These are phyloP conservation scores for Acanthacorydalis orientalis DNA, from an alignment of 2,888 invertebrate genomes.

Conservation along the genomic window DNA sequence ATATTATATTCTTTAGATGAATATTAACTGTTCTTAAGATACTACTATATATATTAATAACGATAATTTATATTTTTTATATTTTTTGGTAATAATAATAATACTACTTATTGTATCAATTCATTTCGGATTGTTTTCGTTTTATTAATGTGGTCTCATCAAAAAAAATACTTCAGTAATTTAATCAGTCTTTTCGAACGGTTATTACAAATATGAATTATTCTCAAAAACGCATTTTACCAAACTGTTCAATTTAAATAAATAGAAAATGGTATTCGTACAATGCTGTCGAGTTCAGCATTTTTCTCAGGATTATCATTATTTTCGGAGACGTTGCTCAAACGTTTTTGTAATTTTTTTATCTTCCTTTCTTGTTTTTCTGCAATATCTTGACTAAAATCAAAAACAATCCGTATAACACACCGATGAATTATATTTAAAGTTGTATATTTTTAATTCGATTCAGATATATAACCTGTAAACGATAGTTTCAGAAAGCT, in stretches of 20 bases:
- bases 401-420: background rate
- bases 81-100: no score
- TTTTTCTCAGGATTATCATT: background rate
- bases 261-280: background rate
- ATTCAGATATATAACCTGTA: background rate
- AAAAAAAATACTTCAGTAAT: no score
- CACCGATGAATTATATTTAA: background rate
- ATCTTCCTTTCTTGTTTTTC: constrained; percentile 5
- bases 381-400: constrained; percentile 2
- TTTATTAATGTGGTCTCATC: no score
- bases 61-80: no score
- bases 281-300: background rate
- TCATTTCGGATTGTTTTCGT: no score
- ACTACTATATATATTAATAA: no score
- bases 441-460: background rate
- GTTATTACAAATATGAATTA: no score
- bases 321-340: background rate
- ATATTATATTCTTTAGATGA: no score
- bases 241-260: background rate
- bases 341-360: background rate
- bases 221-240: no score
- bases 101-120: no score
- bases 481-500: constrained; percentile 1
- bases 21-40: no score
- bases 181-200: no score